phyloP scores from a whole-genome alignment of 2,888 invertebrate species.

The Idaea biselata region DNA sequence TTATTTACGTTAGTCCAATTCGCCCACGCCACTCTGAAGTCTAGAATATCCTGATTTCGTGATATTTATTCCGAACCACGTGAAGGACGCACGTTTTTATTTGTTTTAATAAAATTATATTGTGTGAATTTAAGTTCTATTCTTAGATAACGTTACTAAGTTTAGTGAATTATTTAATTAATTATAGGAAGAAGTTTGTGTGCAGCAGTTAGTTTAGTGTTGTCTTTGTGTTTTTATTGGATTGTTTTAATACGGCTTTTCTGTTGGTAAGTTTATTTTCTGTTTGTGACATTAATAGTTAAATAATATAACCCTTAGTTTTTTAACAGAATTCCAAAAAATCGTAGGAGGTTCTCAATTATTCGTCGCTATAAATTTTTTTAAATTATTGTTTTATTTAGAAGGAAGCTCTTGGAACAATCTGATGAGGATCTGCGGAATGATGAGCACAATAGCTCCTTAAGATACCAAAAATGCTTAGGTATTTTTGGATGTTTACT shows the following conservation, averaged over 20 bases:
- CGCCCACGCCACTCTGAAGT: constrained; percentile 51
- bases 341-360: no score
- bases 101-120: constrained; percentile 11
- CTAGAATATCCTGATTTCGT: constrained; percentile 55
- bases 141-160: background rate
- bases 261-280: background rate
- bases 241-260: background rate
- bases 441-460: no score
- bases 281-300: no score
- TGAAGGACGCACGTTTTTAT: constrained; percentile 45
- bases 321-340: no score
- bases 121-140: background rate
- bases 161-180: background rate
- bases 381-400: no score
- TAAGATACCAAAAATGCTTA: no score
- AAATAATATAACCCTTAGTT: no score
- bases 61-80: constrained; percentile 41
- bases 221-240: background rate
- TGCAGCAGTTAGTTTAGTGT: background rate
- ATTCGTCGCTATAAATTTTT: no score
- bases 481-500: no score
- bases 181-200: background rate
- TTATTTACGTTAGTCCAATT: constrained; percentile 62
- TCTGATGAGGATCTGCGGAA: no score
- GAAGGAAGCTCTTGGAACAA: no score